Evolutionary conservation across 1,140 invertebrate species (phyloP).

Genomic region (Wiebesia pumilae): DNA sequence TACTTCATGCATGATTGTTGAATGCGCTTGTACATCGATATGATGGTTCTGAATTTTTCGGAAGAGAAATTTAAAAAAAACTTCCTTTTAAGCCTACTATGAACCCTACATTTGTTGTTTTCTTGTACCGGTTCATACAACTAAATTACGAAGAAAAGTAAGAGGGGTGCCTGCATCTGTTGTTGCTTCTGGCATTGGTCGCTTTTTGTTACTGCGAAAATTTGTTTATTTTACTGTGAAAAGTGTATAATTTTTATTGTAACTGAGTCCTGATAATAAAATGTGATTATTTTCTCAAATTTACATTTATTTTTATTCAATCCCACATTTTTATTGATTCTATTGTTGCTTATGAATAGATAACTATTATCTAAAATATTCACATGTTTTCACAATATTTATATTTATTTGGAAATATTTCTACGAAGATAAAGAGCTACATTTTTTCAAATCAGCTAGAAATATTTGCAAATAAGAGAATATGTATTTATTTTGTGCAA

Average conservation of each 20-base stretch:
- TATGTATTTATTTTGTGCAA: too few relatives aligned
- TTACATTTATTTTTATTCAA: not conserved
- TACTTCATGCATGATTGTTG: not conserved
- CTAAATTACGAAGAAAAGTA: not conserved
- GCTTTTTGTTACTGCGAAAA: slow-evolving; percentile 38
- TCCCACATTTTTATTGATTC: not conserved
- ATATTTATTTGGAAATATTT: too few relatives aligned
- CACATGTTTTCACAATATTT: too few relatives aligned
- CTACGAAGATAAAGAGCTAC: too few relatives aligned
- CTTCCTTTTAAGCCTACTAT: not conserved
- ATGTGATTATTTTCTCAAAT: slow-evolving; percentile 50
- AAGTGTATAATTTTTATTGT: slow-evolving; percentile 48
- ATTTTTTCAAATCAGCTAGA: too few relatives aligned
- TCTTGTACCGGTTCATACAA: not conserved
- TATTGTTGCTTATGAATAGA: too few relatives aligned
- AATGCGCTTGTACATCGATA: not conserved
- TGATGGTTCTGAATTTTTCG: not conserved
- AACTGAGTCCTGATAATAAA: slow-evolving; percentile 47
- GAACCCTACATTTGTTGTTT: not conserved
- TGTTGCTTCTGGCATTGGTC: not conserved
- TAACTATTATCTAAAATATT: too few relatives aligned
- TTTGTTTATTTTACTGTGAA: slow-evolving; percentile 33
- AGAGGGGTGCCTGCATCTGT: slow-evolving; percentile 39
- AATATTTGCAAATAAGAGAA: too few relatives aligned
- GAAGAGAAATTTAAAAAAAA: not conserved